Evolutionary conservation across 2,797 vertebrate species (phyloP), one percentile per base, ranked within the genome.

Genomic region (Cuculus canorus): DNA sequence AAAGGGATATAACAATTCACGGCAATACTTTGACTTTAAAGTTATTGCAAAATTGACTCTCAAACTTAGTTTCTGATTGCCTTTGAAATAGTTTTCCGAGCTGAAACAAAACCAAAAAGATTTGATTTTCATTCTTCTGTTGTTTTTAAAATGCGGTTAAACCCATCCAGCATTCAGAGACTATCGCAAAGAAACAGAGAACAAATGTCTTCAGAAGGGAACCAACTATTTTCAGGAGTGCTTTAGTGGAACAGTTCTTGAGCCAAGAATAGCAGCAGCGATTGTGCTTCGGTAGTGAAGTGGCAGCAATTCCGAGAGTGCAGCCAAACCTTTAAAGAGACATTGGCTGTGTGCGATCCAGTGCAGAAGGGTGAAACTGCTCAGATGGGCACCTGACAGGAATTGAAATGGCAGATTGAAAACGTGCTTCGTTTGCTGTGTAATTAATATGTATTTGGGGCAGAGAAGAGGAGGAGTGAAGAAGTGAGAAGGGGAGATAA

Each of bases 391-490:
- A 73, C 75, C 86, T 73, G 84, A 23, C 45, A 17, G 56, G 64
- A 87, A 11, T 10, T 9, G 24, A 33, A 59, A 64, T 66, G 24
- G 82, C 87, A 80, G 25, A 90, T 77, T 35, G 63, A 43, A 77
- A 92, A 88, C 1, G 3, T 86, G 85, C 89, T 92, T 70, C 50
- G 22, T 76, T 91, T 79, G 41, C 75, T 48, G 45, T 4, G 0
- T 57, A 52, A 91, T 92, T 89, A 86, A 70, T 88, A 68, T 92
- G 76, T 85, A 92, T 95, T 95, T 94, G 86, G 92, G 90, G 73
- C 86, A 93, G 61, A 66, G 18, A 59, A 60, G 88, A 83, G 83
- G 87, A 65, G 27, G 43, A 84, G 56, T 25, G 57, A 45, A 53
- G 33, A 82, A 73, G 53, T 5, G 56, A 59, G 75, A 57, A 17